phyloP scores from a whole-genome alignment of 2,888 invertebrate species.

The Ectobius pallidus region DNA sequence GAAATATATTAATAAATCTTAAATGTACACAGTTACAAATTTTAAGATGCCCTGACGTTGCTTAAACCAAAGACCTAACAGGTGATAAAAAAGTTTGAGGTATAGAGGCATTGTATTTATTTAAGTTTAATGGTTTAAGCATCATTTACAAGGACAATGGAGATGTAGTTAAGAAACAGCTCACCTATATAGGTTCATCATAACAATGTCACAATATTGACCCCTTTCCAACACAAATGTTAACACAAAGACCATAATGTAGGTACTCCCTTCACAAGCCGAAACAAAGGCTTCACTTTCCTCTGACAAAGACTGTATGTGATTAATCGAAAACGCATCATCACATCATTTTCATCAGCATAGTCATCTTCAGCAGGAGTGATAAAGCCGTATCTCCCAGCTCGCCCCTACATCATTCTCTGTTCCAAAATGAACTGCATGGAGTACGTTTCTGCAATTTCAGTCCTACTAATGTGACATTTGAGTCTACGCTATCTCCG shows the following conservation, averaged over 20 bases:
- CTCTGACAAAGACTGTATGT: constrained; percentile 29
- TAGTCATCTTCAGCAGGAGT: background rate
- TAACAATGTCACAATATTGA: background rate
- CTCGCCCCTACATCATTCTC: background rate
- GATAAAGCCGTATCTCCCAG: constrained; percentile 18
- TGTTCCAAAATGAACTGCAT: constrained; percentile 19
- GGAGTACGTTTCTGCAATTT: constrained; percentile 25
- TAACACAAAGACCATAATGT: constrained; percentile 4
- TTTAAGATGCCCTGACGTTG: no score
- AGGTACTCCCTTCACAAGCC: background rate
- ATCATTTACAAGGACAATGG: no score
- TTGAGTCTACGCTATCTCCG: background rate
- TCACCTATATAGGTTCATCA: no score
- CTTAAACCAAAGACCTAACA: no score
- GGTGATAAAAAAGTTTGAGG: no score
- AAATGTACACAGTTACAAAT: no score
- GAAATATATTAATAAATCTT: no score
- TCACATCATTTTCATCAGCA: constrained; percentile 6
- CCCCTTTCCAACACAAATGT: background rate
- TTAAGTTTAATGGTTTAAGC: no score
- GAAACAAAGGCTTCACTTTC: constrained; percentile 11
- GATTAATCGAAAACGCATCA: constrained; percentile 27
- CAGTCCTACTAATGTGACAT: constrained; percentile 17
- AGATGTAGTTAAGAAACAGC: no score
- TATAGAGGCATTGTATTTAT: no score